Evolutionary conservation across 2,888 invertebrate genomes (phyloP), one percentile per base, ranked within the genome.

Genomic region (Phanerotoma sp.): DNA sequence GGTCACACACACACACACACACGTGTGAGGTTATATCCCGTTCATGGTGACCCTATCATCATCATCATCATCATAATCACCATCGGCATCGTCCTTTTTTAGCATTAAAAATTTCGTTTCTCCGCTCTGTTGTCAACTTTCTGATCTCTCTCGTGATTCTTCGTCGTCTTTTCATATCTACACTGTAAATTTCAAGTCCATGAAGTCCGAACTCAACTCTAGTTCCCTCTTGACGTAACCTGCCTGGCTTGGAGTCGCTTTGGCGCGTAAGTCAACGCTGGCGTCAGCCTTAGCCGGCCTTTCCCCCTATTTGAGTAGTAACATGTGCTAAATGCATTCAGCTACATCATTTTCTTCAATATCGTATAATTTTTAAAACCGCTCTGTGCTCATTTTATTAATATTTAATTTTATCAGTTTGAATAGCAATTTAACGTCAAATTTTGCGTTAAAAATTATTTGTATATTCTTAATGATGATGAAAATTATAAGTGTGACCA

Each of bases 1-100:
- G 64, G 67, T 57, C 66, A 65, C 69, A 68, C 73, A 71, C 71
- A 72, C 70, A 71, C 68, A 67, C 66, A 65, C 69, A 68, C 73
- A 71, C 71, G 72, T 70, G 72, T 68, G 67, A 66, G 71, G 69
- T 70, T 68, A 70, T n/a, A n/a, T 71, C 71, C 69, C 66, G 61
- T 54, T 62, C 65, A 67, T 61, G 65, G 67, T 71, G 70, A 71
- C 70, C 70, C 70, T 68, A 64, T 64, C 69, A 62, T 69, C 66
- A 67, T 66, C 62, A 49, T 55, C 57, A 51, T 48, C 51, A 42
- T 51, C 54, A 15, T 61, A 48, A 41, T 45, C 45, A 42, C 46
- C 9, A 21, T 46, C 30, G 32, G 38, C 32, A 16, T 30, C 28
- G 37, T 51, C 40, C 38, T 55, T 55, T 33, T 51, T 16, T 32